These are phyloP conservation scores for Drosophila bocqueti DNA, from an alignment of 1,140 invertebrate genomes.

Conservation along the genomic window DNA sequence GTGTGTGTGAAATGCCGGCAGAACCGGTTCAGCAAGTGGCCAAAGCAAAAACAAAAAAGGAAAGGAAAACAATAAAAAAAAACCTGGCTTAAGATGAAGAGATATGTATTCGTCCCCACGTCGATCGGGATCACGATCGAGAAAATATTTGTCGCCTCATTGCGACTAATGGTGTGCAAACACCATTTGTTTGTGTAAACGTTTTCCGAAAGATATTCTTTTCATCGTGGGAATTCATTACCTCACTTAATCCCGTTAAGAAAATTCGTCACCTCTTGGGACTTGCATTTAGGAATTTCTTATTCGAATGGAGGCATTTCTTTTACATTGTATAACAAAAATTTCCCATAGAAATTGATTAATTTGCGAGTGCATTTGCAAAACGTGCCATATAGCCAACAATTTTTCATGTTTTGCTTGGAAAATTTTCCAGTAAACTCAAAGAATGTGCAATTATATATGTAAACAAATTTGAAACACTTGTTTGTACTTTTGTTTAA, in stretches of 20 bases:
- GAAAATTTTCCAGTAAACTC: background rate
- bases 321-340: background rate
- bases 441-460: background rate
- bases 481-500: background rate
- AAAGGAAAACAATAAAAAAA: slow-evolving; percentile 35
- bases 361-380: background rate
- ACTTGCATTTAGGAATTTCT: too few relatives aligned
- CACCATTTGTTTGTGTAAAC: background rate
- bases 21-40: slow-evolving; percentile 78
- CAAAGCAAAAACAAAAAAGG: slow-evolving; percentile 55
- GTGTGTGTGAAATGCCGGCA: slow-evolving; percentile 70
- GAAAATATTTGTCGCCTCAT: slow-evolving; percentile 30
- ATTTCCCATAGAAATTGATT: background rate
- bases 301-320: background rate
- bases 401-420: background rate
- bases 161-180: slow-evolving; percentile 8
- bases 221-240: background rate
- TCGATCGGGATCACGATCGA: slow-evolving; percentile 42
- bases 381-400: slow-evolving; percentile 6
- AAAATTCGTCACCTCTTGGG: background rate
- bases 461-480: background rate
- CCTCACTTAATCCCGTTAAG: background rate
- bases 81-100: slow-evolving; percentile 17
- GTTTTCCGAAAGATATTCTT: background rate
- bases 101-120: slow-evolving; percentile 29